Base-by-base conservation (phyloP, 2,113 vertebrate genomes). In the Eublepharis macularius region DNA sequence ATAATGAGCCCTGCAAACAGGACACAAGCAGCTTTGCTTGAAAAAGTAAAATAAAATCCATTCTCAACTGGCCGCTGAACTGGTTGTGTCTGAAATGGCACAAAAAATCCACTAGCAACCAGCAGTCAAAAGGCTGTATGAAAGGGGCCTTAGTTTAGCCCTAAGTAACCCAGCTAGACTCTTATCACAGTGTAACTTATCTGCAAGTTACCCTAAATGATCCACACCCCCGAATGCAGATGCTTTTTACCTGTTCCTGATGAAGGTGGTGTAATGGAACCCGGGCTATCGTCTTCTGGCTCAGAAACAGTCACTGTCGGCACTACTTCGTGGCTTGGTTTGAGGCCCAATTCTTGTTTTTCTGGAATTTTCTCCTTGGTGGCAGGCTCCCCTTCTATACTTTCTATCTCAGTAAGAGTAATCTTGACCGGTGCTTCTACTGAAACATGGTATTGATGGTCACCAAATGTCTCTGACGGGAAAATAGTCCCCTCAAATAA, bases 251-350 rank as follows among this genome's bases (percentile, higher is more conserved):
- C 96, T 97, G 93, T 97, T 95, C 97, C 97, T 92, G 98, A 98
- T 87, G 98, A 98, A 0, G 98, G 98, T 80, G 97, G 97, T 0
- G 97, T 98, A 86, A 97, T 94, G 5, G 98, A 99, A 1, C 97
- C 97, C 0, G 98, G 98, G 90, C 98, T 99, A 90, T 99, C 98
- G 32, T 99, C 98, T 94, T 99, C 98, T 0, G 98, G 98, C 94
- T 99, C 98, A 0, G 98, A 99, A 73, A 99, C 97, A 0, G 96
- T 99, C 92, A 99, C 98, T 0, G 94, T 99, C 6, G 98, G 98
- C 69, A 99, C 98, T 26, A 97, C 97, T 90, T 99, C 97, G 4
- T 93, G 94, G 87, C 97, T 97, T 8, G 97, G 97, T 76, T 98
- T 99, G 86, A 98, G 97, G 81, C 98, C 94, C 0, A 88, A 82